A percentile compares a stretch with the other conserved stretches of the same genome.
Conservation (phyloP, 2,888 invertebrate species). For the Galeopsomyia nigrocyanea region DNA sequence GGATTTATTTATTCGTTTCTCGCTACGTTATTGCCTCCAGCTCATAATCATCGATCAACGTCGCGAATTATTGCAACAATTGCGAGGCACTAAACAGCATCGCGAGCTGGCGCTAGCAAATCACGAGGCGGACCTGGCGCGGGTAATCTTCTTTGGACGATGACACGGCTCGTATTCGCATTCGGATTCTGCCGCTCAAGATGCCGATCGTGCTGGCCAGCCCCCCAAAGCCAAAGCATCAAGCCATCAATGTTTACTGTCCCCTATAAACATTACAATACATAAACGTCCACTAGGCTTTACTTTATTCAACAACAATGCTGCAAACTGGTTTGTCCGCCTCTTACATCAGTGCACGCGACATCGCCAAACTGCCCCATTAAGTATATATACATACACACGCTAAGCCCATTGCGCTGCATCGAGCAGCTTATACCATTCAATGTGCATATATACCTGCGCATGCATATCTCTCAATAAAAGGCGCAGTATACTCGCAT, state of each 20-base stretch:
- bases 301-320: constrained; percentile 25
- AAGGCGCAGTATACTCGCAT: constrained; percentile 26
- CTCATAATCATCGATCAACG: no score
- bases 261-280: constrained; percentile 28
- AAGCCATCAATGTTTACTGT: not conserved
- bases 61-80: no score
- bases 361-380: constrained; percentile 11
- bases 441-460: no score
- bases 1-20: no score
- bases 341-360: constrained; percentile 20
- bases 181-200: no score
- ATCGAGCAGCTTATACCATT: no score
- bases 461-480: not conserved
- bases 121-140: constrained; percentile 38
- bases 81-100: no score
- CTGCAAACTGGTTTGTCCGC: constrained; percentile 29
- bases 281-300: constrained; percentile 22
- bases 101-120: constrained; percentile 36
- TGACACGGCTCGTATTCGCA: constrained; percentile 35
- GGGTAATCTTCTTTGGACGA: constrained; percentile 53
- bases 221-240: no score
- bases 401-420: not conserved
- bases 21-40: no score
- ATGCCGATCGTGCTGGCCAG: no score
- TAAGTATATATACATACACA: no score